These are phyloP conservation scores for Pentamera pediparva DNA, from an alignment of 53 echinoderm and acorn worm species.

Conservation along the genomic window DNA sequence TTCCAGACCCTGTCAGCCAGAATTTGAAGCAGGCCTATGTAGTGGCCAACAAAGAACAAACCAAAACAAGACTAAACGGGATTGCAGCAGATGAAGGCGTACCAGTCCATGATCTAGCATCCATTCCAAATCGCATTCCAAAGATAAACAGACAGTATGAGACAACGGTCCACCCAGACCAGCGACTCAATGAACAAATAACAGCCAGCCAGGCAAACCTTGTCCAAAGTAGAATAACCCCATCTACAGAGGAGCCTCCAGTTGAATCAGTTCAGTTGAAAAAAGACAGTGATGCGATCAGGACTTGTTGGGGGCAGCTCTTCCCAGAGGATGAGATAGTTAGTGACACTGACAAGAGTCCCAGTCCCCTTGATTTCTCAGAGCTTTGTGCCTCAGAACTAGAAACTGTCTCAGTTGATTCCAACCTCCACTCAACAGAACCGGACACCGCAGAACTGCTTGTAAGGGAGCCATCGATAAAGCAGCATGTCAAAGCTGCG, in stretches of 20 bases:
- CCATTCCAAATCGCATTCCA: conserved; percentile 28
- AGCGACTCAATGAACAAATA: too few species aligned
- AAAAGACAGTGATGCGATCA: background rate
- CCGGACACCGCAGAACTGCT: background rate
- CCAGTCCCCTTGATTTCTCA: conserved; percentile 1
- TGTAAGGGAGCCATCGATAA: conserved; percentile 30
- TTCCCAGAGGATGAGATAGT: conserved; percentile 29
- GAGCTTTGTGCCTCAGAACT: conserved; percentile 25
- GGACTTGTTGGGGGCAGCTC: background rate
- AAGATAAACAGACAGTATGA: conserved; percentile 22
- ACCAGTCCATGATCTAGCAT: conserved; percentile 51
- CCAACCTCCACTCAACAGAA: background rate
- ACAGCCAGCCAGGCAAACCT: too few species aligned
- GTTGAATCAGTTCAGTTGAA: background rate
- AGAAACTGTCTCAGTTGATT: conserved; percentile 17
- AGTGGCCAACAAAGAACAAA: conserved; percentile 85
- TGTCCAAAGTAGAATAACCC: too few species aligned
- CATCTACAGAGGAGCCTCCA: background rate
- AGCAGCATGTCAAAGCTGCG: conserved; percentile 10
- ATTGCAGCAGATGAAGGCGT: conserved; percentile 66
- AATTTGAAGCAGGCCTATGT: conserved; percentile 90
- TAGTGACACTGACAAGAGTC: conserved; percentile 1
- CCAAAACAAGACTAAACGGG: conserved; percentile 62
- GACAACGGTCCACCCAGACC: too few species aligned
- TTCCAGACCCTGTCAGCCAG: conserved; percentile 67